These are phyloP conservation scores for Dermatophagoides farinae DNA, from an alignment of 1,140 invertebrate genomes.

Conservation along the genomic window DNA sequence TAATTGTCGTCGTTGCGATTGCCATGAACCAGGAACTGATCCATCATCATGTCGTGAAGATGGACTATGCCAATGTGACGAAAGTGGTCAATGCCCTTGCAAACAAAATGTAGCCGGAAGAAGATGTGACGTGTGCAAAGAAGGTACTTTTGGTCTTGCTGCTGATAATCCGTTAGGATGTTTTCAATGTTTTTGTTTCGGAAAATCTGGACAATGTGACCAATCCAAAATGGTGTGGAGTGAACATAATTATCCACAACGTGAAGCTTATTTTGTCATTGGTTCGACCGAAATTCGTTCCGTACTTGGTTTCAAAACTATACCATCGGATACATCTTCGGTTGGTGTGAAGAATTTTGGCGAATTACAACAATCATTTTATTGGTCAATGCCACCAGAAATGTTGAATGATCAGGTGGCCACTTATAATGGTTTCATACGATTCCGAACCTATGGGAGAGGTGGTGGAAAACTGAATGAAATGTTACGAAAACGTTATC, in stretches of 20 bases:
- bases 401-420: constrained; percentile 67
- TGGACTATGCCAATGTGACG: constrained; percentile 38
- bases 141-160: constrained; percentile 51
- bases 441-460: constrained; percentile 50
- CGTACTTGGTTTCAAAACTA: constrained; percentile 33
- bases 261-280: constrained; percentile 17
- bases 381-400: constrained; percentile 57
- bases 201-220: constrained; percentile 46
- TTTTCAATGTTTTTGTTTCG: constrained; percentile 74
- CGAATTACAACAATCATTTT: constrained; percentile 43
- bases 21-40: constrained; percentile 44
- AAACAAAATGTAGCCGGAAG: constrained; percentile 58
- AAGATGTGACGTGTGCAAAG: constrained; percentile 59
- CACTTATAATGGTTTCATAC: constrained; percentile 75
- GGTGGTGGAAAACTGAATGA: constrained; percentile 35
- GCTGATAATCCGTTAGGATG: constrained; percentile 51
- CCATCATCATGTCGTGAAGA: constrained; percentile 33
- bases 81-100: constrained; percentile 62
- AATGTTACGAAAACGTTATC: constrained; percentile 42
- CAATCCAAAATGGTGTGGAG: constrained; percentile 56
- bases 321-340: constrained; percentile 42
- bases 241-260: constrained; percentile 25
- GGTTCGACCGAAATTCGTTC: constrained; percentile 20
- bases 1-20: constrained; percentile 57
- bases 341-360: constrained; percentile 43